Percentiles rank a stretch among this genome's conserved stretches.
These are phyloP conservation scores for Drosophila carrolli DNA, from an alignment of 1,140 invertebrate species.

Conservation along the genomic window DNA sequence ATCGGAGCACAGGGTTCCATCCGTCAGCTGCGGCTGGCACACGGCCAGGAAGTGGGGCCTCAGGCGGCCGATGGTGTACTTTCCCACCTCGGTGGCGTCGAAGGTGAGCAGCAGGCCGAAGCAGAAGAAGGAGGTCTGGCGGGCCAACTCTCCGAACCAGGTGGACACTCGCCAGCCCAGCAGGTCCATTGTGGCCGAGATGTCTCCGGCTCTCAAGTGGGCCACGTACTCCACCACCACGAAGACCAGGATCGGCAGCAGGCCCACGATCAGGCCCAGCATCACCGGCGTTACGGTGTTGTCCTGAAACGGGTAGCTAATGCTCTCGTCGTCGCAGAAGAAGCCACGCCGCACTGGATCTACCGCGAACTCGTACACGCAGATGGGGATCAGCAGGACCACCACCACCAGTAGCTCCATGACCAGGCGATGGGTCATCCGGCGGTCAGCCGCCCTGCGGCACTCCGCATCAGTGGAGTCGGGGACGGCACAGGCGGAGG, in stretches of 20 bases:
- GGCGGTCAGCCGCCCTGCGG: slow-evolving; percentile 19
- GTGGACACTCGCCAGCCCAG: slow-evolving; percentile 85
- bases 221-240: slow-evolving; percentile 64
- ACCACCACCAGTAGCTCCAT: slow-evolving; percentile 67
- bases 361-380: slow-evolving; percentile 90
- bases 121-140: slow-evolving; percentile 90
- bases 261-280: slow-evolving; percentile 90
- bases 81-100: slow-evolving; percentile 94
- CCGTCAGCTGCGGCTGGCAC: slow-evolving; percentile 87
- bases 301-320: slow-evolving; percentile 92
- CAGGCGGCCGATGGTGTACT: slow-evolving; percentile 96
- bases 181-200: slow-evolving; percentile 39
- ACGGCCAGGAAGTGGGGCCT: slow-evolving; percentile 95
- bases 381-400: slow-evolving; percentile 86
- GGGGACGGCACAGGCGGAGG: not conserved
- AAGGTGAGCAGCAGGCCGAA: slow-evolving; percentile 93
- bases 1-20: slow-evolving; percentile 85
- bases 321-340: slow-evolving; percentile 97
- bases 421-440: slow-evolving; percentile 42
- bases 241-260: slow-evolving; percentile 83
- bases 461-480: slow-evolving; percentile 26
- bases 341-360: slow-evolving; percentile 95
- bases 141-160: slow-evolving; percentile 89
- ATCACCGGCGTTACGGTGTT: slow-evolving; percentile 92
- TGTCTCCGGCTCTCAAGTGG: slow-evolving; percentile 42